phyloP scores from a whole-genome alignment of 2,113 vertebrate genomes.

The Numenius arquata region DNA sequence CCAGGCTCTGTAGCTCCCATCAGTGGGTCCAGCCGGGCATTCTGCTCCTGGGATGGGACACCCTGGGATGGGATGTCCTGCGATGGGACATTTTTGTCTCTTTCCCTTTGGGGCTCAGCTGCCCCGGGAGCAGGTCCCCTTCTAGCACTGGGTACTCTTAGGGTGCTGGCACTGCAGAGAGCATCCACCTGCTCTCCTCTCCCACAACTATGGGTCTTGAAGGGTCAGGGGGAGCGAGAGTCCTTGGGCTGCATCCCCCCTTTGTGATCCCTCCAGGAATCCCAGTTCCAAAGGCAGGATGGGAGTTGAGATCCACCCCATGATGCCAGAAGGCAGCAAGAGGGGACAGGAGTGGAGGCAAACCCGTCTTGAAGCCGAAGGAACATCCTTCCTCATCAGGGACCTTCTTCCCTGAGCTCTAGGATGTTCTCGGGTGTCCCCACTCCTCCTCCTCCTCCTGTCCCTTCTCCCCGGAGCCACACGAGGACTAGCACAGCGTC shows the following conservation, averaged over 20 bases:
- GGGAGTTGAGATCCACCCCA: accelerated
- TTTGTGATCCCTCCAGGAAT: not conserved
- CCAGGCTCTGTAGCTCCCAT: not conserved
- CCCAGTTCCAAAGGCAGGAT: not conserved
- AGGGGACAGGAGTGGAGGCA: not conserved
- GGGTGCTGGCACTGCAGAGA: not conserved
- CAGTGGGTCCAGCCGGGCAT: accelerated
- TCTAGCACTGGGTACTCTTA: not conserved
- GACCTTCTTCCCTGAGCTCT: not conserved
- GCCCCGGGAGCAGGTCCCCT: not conserved
- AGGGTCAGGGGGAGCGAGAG: not conserved
- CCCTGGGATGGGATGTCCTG: not conserved
- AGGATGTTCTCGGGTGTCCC: not conserved
- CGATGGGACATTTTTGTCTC: not conserved
- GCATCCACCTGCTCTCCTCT: not conserved
- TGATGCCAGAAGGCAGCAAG: not conserved
- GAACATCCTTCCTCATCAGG: not conserved
- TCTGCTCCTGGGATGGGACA: not conserved
- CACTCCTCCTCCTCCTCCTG: not conserved
- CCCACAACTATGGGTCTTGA: accelerated
- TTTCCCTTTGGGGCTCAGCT: not conserved
- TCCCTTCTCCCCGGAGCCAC: not conserved
- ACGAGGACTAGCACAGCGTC: not conserved
- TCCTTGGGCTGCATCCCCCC: not conserved
- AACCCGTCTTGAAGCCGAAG: not conserved